Evolutionary conservation across 2,888 invertebrate species (phyloP).

Genomic region (Agonopterix heracliana): DNA sequence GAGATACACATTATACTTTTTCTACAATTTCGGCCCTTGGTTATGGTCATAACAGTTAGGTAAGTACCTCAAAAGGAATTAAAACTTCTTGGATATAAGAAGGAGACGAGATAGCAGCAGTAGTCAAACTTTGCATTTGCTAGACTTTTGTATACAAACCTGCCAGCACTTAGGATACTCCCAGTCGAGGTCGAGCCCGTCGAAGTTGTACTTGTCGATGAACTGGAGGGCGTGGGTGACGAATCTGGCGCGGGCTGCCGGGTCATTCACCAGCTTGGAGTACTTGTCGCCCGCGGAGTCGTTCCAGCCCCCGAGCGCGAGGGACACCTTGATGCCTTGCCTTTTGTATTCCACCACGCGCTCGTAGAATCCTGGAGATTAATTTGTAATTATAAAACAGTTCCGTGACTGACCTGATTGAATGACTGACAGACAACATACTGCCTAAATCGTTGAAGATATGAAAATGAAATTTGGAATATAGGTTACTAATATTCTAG

Average conservation of each 20-base stretch:
- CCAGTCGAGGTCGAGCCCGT: conserved; percentile 97
- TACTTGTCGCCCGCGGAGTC: conserved; percentile 94
- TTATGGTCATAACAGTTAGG: no score
- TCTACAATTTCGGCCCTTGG: no score
- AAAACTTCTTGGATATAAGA: no score
- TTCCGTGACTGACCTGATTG: no score
- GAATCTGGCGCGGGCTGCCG: conserved; percentile 83
- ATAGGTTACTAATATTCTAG: no score
- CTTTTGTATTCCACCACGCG: conserved; percentile 86
- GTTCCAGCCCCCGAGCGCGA: conserved; percentile 97
- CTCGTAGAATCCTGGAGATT: conserved; percentile 83
- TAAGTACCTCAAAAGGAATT: no score
- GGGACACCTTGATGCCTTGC: conserved; percentile 87
- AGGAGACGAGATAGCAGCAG: no score
- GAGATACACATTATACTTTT: no score
- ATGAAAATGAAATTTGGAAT: no score
- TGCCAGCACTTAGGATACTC: conserved; percentile 95
- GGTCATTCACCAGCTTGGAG: conserved; percentile 87
- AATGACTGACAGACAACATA: not conserved
- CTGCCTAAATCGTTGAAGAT: not conserved
- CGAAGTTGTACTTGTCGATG: conserved; percentile 87
- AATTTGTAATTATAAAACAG: not conserved
- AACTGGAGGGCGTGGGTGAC: conserved; percentile 85
- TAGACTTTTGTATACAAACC: conserved; percentile 42
- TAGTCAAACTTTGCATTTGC: no score